Evolutionary conservation across 2,888 invertebrate species (phyloP).

Genomic region (Plusia festucae): DNA sequence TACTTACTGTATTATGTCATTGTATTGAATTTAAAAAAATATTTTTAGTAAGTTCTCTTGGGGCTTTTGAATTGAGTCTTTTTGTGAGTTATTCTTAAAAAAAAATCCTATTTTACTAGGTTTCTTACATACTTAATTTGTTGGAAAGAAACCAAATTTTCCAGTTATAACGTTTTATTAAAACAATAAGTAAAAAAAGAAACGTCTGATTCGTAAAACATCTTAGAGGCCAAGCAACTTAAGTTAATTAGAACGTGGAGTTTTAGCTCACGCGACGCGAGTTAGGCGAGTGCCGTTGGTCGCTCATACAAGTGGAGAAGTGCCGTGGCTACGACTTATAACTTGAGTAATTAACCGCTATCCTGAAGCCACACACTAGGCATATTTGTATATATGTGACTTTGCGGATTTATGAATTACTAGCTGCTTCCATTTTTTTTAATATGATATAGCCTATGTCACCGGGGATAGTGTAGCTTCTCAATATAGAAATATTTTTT

Average conservation of each 20-base stretch:
- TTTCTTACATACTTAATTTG: no score
- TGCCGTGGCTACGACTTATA: constrained; percentile 60
- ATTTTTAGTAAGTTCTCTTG: not conserved
- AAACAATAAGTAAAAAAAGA: not conserved
- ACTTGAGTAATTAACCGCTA: constrained; percentile 70
- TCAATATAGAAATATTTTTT: no score
- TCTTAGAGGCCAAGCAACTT: constrained; percentile 24
- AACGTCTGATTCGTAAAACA: constrained; percentile 13
- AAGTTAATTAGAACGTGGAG: constrained; percentile 61
- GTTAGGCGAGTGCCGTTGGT: constrained; percentile 23
- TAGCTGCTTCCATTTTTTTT: no score
- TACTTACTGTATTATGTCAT: no score
- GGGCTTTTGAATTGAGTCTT: no score
- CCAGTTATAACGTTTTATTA: no score
- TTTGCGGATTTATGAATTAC: no score
- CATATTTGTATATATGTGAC: not conserved
- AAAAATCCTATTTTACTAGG: no score
- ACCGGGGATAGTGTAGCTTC: no score
- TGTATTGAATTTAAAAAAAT: not conserved
- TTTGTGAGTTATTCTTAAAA: no score
- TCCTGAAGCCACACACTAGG: constrained; percentile 61
- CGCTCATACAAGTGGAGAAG: constrained; percentile 22
- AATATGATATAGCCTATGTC: no score
- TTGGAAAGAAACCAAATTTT: no score
- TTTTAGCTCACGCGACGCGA: constrained; percentile 64